Percentiles rank a stretch among this genome's conserved stretches.
phyloP scores from a whole-genome alignment of 2,797 vertebrate species.

The Emydoidea blandingii region DNA sequence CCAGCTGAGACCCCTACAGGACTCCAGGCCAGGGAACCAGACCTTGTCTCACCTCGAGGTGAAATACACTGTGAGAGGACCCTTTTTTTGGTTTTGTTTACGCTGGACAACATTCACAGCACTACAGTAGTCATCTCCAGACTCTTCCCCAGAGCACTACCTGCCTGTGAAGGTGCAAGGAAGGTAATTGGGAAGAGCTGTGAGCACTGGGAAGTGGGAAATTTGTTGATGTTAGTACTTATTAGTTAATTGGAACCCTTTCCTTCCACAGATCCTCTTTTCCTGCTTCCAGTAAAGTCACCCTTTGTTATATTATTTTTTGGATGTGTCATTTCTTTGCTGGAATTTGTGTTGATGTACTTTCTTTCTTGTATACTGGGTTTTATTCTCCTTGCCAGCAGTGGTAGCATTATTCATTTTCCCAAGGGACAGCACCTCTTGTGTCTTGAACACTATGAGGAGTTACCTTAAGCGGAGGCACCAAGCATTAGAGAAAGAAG shows the following conservation, averaged over 20 bases:
- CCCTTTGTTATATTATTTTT: not conserved
- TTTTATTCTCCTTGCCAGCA: not conserved
- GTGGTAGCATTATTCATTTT: not conserved
- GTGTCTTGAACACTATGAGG: not conserved
- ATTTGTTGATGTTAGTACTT: not conserved
- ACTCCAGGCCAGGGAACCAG: not conserved
- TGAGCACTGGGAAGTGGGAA: not conserved
- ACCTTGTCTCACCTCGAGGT: not conserved
- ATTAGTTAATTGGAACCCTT: not conserved
- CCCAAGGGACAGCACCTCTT: not conserved
- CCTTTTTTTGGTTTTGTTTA: not conserved
- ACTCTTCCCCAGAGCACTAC: not conserved
- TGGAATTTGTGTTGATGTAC: not conserved
- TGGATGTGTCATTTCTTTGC: not conserved
- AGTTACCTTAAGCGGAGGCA: not conserved
- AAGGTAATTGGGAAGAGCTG: not conserved
- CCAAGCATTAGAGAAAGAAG: not conserved
- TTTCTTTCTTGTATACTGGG: not conserved
- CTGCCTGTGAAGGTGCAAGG: not conserved
- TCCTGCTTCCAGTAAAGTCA: not conserved
- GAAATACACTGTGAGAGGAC: not conserved
- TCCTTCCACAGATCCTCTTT: not conserved
- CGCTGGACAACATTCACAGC: not conserved
- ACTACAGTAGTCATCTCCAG: not conserved
- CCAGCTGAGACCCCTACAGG: not conserved